Evolutionary conservation across 2,797 vertebrate species (phyloP).

Genomic region (Gymnoscopelus braueri): DNA sequence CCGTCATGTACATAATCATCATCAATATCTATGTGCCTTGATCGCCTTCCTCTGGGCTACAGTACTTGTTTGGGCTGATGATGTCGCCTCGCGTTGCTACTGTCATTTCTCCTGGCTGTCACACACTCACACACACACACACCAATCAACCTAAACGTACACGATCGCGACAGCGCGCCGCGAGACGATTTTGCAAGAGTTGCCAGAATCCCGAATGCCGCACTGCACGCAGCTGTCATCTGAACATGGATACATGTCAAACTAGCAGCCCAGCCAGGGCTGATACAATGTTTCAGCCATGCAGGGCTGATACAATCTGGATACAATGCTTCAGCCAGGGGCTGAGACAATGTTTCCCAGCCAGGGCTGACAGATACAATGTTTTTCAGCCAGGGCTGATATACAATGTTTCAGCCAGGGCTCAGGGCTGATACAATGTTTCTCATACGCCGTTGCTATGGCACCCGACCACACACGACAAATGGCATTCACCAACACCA

Average conservation of each 20-base stretch:
- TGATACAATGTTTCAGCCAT: slow-evolving; percentile 72
- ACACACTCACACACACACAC: no score
- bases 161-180: slow-evolving; percentile 55
- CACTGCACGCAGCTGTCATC: slow-evolving; percentile 67
- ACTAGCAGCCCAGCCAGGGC: slow-evolving; percentile 58
- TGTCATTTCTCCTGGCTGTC: no score
- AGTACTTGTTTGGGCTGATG: no score
- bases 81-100: no score
- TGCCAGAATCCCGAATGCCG: slow-evolving; percentile 47
- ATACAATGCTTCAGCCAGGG: not conserved
- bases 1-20: no score
- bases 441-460: slow-evolving; percentile 87
- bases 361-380: slow-evolving; percentile 56
- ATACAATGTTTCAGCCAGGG: no score
- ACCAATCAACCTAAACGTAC: no score
- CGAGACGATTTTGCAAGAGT: slow-evolving; percentile 65
- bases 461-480: slow-evolving; percentile 85
- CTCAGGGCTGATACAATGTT: slow-evolving; percentile 70
- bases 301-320: slow-evolving; percentile 56
- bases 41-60: no score
- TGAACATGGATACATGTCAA: slow-evolving; percentile 59
- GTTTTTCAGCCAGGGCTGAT: slow-evolving; percentile 67
- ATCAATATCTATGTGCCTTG: no score
- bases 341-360: slow-evolving; percentile 77
- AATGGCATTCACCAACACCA: slow-evolving; percentile 78